Conservation (phyloP, 2,888 invertebrate genomes). For the Tryphoninae sp. region DNA sequence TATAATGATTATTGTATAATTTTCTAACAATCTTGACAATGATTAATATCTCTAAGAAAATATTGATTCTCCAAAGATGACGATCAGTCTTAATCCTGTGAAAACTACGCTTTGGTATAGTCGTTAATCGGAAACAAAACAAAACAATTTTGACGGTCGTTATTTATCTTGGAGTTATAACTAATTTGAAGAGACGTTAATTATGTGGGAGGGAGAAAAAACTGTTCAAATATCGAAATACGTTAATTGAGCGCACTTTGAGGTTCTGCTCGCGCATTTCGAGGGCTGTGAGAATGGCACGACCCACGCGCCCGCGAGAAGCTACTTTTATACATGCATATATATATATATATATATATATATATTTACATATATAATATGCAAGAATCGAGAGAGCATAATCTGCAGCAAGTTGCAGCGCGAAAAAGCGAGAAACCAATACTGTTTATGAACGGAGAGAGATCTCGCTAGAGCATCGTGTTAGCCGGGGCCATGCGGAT, state of each 20-base stretch:
- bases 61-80: no score
- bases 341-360: conserved; percentile 8
- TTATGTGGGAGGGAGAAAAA: conserved; percentile 29
- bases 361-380: neutral
- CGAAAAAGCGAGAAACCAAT: conserved; percentile 47
- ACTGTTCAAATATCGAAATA: neutral
- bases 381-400: conserved; percentile 8
- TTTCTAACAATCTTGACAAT: no score
- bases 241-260: conserved; percentile 51
- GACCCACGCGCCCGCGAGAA: conserved; percentile 61
- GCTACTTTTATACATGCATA: conserved; percentile 5
- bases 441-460: conserved; percentile 45
- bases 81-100: no score
- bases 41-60: no score
- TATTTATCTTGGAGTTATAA: no score
- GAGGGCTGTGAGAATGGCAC: conserved; percentile 68
- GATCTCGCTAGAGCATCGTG: conserved; percentile 11
- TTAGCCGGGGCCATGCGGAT: conserved; percentile 11
- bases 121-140: no score
- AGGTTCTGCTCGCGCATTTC: conserved; percentile 53
- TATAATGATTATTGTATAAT: no score
- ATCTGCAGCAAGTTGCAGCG: conserved; percentile 15
- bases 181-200: neutral
- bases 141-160: no score
- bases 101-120: no score